Conservation (phyloP, 2,113 vertebrate species). For the Vimba vimba region DNA sequence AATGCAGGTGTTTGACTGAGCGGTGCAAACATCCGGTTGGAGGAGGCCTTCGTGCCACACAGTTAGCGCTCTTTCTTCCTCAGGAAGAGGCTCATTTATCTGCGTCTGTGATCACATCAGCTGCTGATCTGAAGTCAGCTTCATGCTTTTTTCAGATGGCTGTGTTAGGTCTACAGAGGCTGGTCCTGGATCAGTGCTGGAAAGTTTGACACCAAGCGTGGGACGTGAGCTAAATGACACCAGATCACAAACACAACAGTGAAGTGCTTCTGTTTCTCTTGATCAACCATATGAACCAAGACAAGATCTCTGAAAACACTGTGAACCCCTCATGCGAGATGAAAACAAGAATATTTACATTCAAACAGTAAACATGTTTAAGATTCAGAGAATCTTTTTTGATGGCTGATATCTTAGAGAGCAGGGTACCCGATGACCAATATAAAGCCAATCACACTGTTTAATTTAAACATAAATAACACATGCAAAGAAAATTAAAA, state of each 20-base stretch:
- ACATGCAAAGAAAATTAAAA: neutral
- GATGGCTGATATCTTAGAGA: neutral
- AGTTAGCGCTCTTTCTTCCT: constrained; percentile 15
- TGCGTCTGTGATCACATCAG: neutral
- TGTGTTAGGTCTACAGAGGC: neutral
- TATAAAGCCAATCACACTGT: neutral
- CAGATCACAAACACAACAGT: constrained; percentile 19
- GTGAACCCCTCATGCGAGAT: neutral
- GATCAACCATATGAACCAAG: constrained; percentile 18
- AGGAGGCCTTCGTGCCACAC: neutral
- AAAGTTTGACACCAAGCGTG: neutral
- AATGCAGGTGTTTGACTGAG: constrained; percentile 19
- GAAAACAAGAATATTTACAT: neutral
- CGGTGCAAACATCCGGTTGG: constrained; percentile 43
- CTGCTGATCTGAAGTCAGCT: neutral
- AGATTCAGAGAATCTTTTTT: neutral
- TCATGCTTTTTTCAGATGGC: neutral
- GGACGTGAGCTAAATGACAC: constrained; percentile 3
- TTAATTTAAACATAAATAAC: too few species aligned
- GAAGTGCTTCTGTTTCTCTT: constrained; percentile 20
- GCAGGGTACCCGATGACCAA: neutral
- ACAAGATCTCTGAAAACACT: constrained; percentile 6
- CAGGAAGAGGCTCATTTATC: constrained; percentile 37
- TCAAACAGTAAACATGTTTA: neutral
- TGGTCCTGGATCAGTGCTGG: neutral